Conservation (phyloP, 2,113 vertebrate species). For the Indicator indicator region DNA sequence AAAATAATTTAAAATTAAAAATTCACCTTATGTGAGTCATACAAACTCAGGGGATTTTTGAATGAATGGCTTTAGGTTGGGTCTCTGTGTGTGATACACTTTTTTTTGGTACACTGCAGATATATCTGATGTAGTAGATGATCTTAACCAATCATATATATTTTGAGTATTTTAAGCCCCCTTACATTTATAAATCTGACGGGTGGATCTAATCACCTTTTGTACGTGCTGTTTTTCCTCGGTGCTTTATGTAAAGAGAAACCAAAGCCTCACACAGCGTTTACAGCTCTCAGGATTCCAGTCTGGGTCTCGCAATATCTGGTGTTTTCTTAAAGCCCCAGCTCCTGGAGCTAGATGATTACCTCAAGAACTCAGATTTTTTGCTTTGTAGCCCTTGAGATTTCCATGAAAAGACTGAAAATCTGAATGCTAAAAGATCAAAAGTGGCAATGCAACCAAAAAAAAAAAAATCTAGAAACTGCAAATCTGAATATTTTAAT, state of each 20-base stretch:
- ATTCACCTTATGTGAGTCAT: conserved; percentile 57
- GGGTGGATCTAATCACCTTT: conserved; percentile 22
- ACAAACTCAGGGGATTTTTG: conserved; percentile 31
- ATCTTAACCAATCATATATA: conserved; percentile 15
- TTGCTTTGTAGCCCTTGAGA: neutral
- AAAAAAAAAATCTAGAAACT: neutral
- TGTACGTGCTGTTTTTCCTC: neutral
- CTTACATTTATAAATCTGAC: conserved; percentile 23
- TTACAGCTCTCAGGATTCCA: neutral
- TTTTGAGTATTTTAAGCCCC: conserved; percentile 3
- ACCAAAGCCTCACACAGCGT: neutral
- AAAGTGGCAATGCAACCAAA: neutral
- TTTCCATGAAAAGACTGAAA: conserved; percentile 3
- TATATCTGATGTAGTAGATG: conserved; percentile 23
- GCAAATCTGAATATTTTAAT: neutral
- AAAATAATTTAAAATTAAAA: conserved; percentile 71
- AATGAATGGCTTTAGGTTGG: conserved; percentile 31
- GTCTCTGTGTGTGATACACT: neutral
- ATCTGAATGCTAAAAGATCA: neutral
- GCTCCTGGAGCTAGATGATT: neutral
- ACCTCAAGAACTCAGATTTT: neutral
- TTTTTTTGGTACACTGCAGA: neutral
- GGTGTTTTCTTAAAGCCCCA: conserved; percentile 25
- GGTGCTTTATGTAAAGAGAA: conserved; percentile 1
- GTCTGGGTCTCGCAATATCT: neutral